phyloP scores from a whole-genome alignment of 2,797 vertebrate species.

The Florisuga fusca region DNA sequence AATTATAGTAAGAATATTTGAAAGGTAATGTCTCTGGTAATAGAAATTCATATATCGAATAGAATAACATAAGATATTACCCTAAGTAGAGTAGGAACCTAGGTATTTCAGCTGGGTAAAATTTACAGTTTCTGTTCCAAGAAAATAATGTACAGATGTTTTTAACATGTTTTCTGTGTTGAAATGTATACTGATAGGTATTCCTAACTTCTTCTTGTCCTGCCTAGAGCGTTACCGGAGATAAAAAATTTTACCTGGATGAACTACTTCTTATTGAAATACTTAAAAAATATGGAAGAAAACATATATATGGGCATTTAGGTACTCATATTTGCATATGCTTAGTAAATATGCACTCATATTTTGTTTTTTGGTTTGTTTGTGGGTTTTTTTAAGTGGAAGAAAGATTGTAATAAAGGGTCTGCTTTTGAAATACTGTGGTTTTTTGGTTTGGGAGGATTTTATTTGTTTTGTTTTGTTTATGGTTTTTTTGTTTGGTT shows the following conservation, averaged over 20 bases:
- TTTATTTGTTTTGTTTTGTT: too few relatives aligned
- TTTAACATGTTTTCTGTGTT: neutral
- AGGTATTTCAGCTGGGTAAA: neutral
- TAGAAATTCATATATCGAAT: neutral
- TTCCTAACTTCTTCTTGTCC: neutral
- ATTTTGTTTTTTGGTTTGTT: neutral
- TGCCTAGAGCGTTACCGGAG: neutral
- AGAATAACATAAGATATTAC: neutral
- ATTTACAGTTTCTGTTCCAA: neutral
- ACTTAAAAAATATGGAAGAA: neutral
- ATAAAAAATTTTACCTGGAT: neutral
- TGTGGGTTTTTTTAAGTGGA: neutral
- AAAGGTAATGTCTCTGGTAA: neutral
- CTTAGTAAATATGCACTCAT: neutral
- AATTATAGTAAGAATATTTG: neutral
- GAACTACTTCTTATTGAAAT: conserved; percentile 17
- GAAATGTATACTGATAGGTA: neutral
- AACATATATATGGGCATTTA: neutral
- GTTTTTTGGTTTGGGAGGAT: too few relatives aligned
- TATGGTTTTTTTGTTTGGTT: neutral
- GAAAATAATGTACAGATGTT: conserved; percentile 1
- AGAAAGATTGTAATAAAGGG: neutral
- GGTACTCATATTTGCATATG: neutral
- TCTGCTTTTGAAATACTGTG: neutral
- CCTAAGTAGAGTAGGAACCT: neutral